phyloP scores from a whole-genome alignment of 2,113 vertebrate species.

The Rhegmatorhina hoffmannsi region DNA sequence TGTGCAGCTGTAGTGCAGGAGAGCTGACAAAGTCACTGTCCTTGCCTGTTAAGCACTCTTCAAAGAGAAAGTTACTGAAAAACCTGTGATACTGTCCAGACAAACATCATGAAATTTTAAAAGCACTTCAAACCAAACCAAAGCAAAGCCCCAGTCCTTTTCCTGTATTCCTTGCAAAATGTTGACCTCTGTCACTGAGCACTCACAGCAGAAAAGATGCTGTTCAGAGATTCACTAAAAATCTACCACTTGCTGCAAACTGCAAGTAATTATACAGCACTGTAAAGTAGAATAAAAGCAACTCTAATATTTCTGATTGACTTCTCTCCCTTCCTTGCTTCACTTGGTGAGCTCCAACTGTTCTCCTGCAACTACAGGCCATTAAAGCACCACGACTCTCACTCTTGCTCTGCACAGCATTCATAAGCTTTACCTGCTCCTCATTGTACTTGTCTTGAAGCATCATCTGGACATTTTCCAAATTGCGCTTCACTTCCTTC shows the following conservation, averaged over 20 bases:
- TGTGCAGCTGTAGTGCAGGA: neutral
- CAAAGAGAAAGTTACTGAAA: neutral
- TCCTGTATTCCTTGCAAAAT: neutral
- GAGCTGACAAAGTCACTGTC: neutral
- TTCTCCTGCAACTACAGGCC: neutral
- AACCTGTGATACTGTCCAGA: neutral
- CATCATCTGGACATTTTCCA: conserved; percentile 84
- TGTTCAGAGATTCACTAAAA: neutral
- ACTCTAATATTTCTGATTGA: neutral
- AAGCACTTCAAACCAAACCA: neutral
- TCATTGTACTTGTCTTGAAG: conserved; percentile 80
- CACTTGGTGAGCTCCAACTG: neutral
- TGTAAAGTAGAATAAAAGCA: neutral
- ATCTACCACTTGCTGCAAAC: neutral
- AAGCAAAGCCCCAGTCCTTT: neutral
- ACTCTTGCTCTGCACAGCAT: neutral
- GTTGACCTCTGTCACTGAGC: neutral
- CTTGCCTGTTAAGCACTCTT: neutral
- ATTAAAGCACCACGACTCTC: neutral
- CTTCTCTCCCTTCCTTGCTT: neutral
- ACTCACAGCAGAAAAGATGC: neutral
- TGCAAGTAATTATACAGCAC: neutral
- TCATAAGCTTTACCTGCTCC: conserved; percentile 69
- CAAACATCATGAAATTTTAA: neutral
- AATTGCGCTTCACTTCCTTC: conserved; percentile 82